Evolutionary conservation across 1,140 invertebrate species (phyloP).

Genomic region (Pentalonia nigronervosa): DNA sequence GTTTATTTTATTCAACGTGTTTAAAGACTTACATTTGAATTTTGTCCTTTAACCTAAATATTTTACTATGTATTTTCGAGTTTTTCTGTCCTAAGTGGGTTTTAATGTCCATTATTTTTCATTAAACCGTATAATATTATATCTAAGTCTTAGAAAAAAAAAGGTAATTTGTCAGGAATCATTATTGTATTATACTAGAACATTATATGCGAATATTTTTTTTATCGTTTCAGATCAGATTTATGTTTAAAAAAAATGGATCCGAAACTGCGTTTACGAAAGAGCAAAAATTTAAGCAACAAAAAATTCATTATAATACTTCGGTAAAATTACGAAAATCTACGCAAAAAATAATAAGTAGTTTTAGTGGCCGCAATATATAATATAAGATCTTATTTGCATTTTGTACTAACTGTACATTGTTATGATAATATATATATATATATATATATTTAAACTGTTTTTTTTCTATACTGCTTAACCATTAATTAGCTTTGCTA

Average conservation of each 20-base stretch:
- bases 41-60: background rate
- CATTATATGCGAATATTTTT: background rate
- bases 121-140: background rate
- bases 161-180: conserved; percentile 15
- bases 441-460: background rate
- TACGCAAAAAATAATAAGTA: background rate
- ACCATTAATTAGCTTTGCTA: background rate
- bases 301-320: background rate
- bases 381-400: background rate
- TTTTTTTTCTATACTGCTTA: background rate
- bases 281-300: background rate
- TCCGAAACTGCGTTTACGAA: background rate
- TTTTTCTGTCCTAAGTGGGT: background rate
- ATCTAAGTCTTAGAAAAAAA: background rate
- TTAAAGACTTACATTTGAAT: background rate
- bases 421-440: background rate
- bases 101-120: conserved; percentile 30
- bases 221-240: background rate
- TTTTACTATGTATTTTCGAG: background rate
- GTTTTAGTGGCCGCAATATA: background rate
- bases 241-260: background rate
- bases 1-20: background rate
- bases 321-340: background rate
- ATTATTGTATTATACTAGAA: background rate
- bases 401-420: background rate